A percentile compares a stretch with the other conserved stretches of the same genome.
phyloP scores from a whole-genome alignment of 2,888 invertebrate genomes.

The Protonemura montana region DNA sequence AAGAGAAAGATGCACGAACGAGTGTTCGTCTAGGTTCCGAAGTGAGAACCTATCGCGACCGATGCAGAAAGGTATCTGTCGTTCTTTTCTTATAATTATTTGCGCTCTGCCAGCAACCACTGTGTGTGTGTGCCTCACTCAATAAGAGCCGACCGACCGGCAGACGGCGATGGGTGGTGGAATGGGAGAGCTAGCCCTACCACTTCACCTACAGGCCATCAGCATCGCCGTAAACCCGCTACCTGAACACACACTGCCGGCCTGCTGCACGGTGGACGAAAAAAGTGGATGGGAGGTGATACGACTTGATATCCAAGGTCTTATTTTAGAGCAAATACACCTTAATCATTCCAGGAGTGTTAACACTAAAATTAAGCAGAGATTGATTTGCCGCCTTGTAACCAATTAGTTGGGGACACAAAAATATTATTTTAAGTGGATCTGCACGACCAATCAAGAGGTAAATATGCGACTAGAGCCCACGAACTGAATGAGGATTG shows the following conservation, averaged over 20 bases:
- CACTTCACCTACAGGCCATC: slow-evolving; percentile 3
- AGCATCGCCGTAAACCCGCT: background rate
- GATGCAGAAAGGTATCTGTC: slow-evolving; percentile 7
- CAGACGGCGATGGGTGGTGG: background rate
- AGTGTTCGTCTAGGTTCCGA: background rate
- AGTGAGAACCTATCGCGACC: background rate
- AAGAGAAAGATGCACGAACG: background rate
- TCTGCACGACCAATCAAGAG: background rate
- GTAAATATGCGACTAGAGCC: background rate
- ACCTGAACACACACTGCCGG: background rate
- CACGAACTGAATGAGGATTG: background rate
- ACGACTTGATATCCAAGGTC: background rate
- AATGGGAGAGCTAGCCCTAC: background rate
- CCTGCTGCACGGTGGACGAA: background rate
- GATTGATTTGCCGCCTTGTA: slow-evolving; percentile 12
- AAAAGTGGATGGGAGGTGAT: background rate
- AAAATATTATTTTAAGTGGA: background rate
- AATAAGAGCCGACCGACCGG: background rate
- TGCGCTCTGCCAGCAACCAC: background rate
- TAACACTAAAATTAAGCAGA: background rate
- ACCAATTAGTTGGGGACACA: background rate
- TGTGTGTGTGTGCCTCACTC: background rate
- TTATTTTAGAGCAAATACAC: background rate
- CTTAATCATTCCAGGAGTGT: background rate
- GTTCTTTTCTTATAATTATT: slow-evolving; percentile 12